Percentiles rank a stretch among this genome's conserved stretches.
These are phyloP conservation scores for Scaptomyza parva DNA, from an alignment of 2,888 invertebrate species.

Conservation along the genomic window DNA sequence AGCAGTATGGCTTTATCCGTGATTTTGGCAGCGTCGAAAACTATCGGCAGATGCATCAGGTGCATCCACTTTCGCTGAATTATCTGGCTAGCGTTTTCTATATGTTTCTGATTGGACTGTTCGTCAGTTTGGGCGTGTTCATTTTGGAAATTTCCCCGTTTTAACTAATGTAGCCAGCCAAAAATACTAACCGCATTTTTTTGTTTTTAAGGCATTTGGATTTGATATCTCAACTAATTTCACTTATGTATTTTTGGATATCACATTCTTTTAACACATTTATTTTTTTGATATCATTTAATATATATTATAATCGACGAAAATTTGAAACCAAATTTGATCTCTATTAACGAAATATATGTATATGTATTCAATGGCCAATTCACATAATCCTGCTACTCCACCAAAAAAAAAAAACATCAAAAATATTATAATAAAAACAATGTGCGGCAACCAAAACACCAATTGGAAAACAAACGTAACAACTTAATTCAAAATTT, in stretches of 20 bases:
- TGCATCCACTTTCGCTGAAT: constrained; percentile 35
- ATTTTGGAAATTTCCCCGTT: constrained; percentile 43
- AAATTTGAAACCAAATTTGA: constrained; percentile 39
- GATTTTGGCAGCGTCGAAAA: constrained; percentile 51
- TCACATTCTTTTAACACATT: constrained; percentile 46
- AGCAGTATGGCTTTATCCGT: constrained; percentile 46
- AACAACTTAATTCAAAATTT: constrained; percentile 40
- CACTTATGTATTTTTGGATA: constrained; percentile 54
- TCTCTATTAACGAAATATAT: constrained; percentile 38
- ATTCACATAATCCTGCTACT: constrained; percentile 59
- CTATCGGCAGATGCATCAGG: constrained; percentile 17
- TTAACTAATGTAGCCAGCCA: constrained; percentile 28
- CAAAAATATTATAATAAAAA: constrained; percentile 17
- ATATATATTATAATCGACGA: constrained; percentile 32
- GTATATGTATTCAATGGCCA: constrained; percentile 51
- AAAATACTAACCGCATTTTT: constrained; percentile 62
- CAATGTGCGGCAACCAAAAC: constrained; percentile 31
- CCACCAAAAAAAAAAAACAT: constrained; percentile 31
- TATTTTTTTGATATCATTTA: constrained; percentile 20
- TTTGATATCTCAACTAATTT: constrained; percentile 37
- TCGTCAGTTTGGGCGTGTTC: constrained; percentile 47
- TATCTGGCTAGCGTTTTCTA: constrained; percentile 46
- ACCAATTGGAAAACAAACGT: constrained; percentile 49
- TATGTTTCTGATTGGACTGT: constrained; percentile 50
- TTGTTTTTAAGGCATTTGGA: constrained; percentile 48